Base-by-base conservation (phyloP, 2,888 invertebrate species). In the Eupithecia exiguata region DNA sequence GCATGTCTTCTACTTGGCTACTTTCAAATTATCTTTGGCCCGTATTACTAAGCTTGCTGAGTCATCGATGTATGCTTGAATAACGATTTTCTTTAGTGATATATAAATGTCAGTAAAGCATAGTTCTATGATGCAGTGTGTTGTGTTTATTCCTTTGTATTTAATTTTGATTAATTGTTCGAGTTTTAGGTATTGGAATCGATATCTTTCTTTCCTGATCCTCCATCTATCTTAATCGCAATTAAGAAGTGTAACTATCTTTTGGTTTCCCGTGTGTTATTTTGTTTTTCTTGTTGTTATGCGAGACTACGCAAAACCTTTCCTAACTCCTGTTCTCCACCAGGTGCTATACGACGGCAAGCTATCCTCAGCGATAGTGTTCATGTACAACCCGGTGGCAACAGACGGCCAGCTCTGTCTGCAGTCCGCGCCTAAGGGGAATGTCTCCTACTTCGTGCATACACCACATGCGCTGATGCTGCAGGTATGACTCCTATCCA, bases 351-450 rank as follows among this genome's bases (percentile, higher is more conserved):
- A 99, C 94, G 99, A 99, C 94, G 99, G 99, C 79, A 99, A 99
- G 94, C 95, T 99, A 88, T 99, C 99, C 78, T 97, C 97, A 86
- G 98, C 98, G 81, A 98, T 99, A 90, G 98, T 99, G 88, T 99
- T 99, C 95, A 99, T 99, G 98, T 99, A 99, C 96, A 99, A 99
- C 95, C 99, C 99, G 78, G 99, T 99, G 86, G 99, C 99, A 79
- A 99, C 99, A 80, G 99, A 99, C 94, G 98, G 99, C 81, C 99
- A 99, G 94, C 96, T 99, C 79, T 99, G 99, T 94, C 96, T 99
- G 82, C 99, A 99, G 95, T 99, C 99, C 68, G 98, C 99, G 82
- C 99, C 99, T 73, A 99, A 99, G 95, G 98, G 98, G 88, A 99
- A 99, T 93, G 96, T 97, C 84, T 98, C 99, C 81, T 99, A 98